Percentiles rank a stretch among this genome's conserved stretches.
phyloP scores from a whole-genome alignment of 1,140 invertebrate species.

The Battus philenor region DNA sequence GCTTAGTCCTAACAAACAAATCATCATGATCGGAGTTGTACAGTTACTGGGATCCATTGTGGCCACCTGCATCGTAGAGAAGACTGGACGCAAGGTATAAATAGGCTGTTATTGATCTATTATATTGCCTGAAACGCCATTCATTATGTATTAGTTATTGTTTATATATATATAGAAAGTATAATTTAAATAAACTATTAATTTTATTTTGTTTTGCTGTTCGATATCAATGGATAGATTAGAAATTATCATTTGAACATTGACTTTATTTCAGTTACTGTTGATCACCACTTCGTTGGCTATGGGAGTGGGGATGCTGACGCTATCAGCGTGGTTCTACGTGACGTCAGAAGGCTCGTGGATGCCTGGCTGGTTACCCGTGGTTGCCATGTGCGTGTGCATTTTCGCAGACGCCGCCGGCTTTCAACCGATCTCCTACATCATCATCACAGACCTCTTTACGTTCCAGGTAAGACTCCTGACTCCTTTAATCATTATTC shows the following conservation, averaged over 20 bases:
- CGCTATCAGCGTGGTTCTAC: slow-evolving; percentile 55
- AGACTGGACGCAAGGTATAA: slow-evolving; percentile 68
- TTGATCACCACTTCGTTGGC: slow-evolving; percentile 53
- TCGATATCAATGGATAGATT: no score
- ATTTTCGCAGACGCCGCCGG: slow-evolving; percentile 64
- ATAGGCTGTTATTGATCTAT: background rate
- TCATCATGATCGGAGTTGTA: slow-evolving; percentile 72
- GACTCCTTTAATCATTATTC: no score
- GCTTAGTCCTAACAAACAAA: slow-evolving; percentile 69
- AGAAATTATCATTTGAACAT: no score
- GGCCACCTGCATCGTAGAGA: slow-evolving; percentile 72
- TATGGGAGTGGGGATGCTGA: slow-evolving; percentile 53
- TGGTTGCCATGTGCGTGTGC: slow-evolving; percentile 53
- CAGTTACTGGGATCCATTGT: slow-evolving; percentile 70
- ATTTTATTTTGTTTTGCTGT: no score
- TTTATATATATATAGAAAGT: no score
- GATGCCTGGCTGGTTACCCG: slow-evolving; percentile 61
- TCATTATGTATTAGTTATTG: no score
- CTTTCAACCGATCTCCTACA: slow-evolving; percentile 62
- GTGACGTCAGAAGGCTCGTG: slow-evolving; percentile 36
- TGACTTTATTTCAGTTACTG: slow-evolving; percentile 50
- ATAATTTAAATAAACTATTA: no score
- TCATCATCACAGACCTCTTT: slow-evolving; percentile 63
- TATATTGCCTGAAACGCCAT: background rate
- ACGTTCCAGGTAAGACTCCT: slow-evolving; percentile 62